Percentiles rank a stretch among this genome's conserved stretches.
Conservation (phyloP, 1,140 invertebrate species). For the Cheumatopsyche charites region DNA sequence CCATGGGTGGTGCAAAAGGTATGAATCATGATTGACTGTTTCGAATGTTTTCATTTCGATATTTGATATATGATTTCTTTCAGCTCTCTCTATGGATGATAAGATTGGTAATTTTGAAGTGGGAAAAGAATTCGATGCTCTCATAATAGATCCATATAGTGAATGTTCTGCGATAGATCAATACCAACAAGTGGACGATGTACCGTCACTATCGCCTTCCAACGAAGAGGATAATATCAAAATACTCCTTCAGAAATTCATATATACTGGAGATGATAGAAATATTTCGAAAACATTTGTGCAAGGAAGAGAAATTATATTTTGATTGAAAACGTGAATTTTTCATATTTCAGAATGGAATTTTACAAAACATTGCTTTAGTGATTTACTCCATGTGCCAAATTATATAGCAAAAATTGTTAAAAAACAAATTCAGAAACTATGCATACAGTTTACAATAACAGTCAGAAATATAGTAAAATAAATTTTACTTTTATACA, state of each 20-base stretch:
- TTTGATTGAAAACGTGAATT: background rate
- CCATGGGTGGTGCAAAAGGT: constrained; percentile 84
- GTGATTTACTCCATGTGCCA: too few relatives aligned
- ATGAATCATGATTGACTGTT: constrained; percentile 35
- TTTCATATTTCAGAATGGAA: too few relatives aligned
- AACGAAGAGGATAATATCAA: constrained; percentile 52
- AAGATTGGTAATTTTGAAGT: constrained; percentile 78
- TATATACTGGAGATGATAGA: constrained; percentile 83
- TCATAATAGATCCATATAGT: constrained; percentile 69
- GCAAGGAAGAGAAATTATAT: constrained; percentile 65
- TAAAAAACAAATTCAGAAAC: too few relatives aligned
- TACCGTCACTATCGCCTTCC: constrained; percentile 1
- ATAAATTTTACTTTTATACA: too few relatives aligned
- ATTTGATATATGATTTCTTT: constrained; percentile 47
- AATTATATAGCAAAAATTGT: too few relatives aligned
- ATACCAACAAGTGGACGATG: constrained; percentile 51
- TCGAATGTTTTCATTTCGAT: constrained; percentile 3
- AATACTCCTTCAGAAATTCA: constrained; percentile 79
- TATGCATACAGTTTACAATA: too few relatives aligned
- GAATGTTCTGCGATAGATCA: constrained; percentile 63
- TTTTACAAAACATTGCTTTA: too few relatives aligned
- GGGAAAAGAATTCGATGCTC: constrained; percentile 86
- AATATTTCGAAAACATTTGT: constrained; percentile 82
- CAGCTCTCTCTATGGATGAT: constrained; percentile 75
- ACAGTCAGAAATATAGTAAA: too few relatives aligned